Evolutionary conservation across 2,797 vertebrate genomes (phyloP).

Genomic region (Sciurus vulgaris): DNA sequence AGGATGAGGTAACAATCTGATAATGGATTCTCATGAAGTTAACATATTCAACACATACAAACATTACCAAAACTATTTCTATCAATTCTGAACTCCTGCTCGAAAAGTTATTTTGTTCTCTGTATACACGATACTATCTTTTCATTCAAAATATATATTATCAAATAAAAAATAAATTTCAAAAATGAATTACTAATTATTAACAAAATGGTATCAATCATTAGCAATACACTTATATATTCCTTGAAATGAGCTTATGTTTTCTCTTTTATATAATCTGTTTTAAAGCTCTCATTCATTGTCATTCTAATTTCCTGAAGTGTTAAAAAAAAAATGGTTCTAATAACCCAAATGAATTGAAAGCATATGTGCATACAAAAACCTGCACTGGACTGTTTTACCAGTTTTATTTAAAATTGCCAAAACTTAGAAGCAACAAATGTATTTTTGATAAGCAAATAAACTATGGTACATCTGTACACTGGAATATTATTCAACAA

Average conservation of each 20-base stretch:
- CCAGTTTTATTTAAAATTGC: neutral
- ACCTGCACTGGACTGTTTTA: neutral
- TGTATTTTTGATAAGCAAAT: neutral
- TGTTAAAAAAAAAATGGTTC: constrained; percentile 17
- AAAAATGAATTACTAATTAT: constrained; percentile 65
- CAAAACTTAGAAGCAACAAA: neutral
- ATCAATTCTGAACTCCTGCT: neutral
- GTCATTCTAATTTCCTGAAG: constrained; percentile 21
- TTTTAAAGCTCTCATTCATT: constrained; percentile 60
- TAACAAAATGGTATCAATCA: constrained; percentile 62
- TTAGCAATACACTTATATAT: constrained; percentile 53
- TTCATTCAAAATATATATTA: constrained; percentile 15
- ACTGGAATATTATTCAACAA: neutral
- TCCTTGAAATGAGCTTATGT: constrained; percentile 71
- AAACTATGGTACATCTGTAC: neutral
- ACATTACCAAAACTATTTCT: neutral
- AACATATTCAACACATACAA: neutral
- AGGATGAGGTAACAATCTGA: neutral
- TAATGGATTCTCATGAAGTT: neutral
- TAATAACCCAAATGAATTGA: neutral
- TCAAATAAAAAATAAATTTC: constrained; percentile 69
- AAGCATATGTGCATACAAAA: neutral
- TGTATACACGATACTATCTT: constrained; percentile 4
- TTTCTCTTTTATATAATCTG: constrained; percentile 4
- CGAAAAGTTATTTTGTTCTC: constrained; percentile 34